phyloP scores from a whole-genome alignment of 1,140 invertebrate species.

The Leptinotarsa texana region DNA sequence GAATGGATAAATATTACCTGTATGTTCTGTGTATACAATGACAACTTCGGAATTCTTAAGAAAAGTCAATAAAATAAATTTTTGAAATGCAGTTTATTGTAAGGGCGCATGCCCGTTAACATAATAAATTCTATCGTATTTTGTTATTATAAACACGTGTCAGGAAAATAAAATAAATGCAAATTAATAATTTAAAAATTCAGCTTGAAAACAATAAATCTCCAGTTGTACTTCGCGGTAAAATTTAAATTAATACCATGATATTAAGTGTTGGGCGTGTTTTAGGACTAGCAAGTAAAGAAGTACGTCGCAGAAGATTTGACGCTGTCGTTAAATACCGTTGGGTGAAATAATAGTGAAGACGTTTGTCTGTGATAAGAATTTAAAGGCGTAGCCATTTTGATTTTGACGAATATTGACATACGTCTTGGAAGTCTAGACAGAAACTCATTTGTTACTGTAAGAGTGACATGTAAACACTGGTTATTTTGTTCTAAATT shows the following conservation, averaged over 20 bases:
- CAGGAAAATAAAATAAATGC: slow-evolving; percentile 14
- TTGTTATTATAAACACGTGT: background rate
- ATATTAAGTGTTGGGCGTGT: slow-evolving; percentile 47
- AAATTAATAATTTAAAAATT: background rate
- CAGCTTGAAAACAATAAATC: too few species aligned
- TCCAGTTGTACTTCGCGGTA: slow-evolving; percentile 28
- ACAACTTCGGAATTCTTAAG: slow-evolving; percentile 3
- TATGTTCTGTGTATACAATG: background rate
- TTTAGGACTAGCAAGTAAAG: slow-evolving; percentile 33
- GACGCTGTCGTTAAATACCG: background rate
- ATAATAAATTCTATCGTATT: slow-evolving; percentile 2
- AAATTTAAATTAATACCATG: slow-evolving; percentile 38
- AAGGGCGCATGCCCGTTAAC: slow-evolving; percentile 38
- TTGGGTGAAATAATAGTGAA: slow-evolving; percentile 19
- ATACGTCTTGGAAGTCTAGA: slow-evolving; percentile 57
- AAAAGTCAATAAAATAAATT: slow-evolving; percentile 22
- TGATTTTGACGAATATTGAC: slow-evolving; percentile 58
- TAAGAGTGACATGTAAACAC: slow-evolving; percentile 57
- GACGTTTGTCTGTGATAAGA: slow-evolving; percentile 37
- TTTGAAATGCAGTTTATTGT: slow-evolving; percentile 17
- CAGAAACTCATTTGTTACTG: slow-evolving; percentile 57
- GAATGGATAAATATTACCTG: too few species aligned
- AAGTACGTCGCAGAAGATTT: slow-evolving; percentile 30
- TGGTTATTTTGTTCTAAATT: slow-evolving; percentile 45
- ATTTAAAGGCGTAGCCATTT: slow-evolving; percentile 57